These are phyloP conservation scores for Hydriomena furcata DNA, from an alignment of 2,888 invertebrate species.

Conservation along the genomic window DNA sequence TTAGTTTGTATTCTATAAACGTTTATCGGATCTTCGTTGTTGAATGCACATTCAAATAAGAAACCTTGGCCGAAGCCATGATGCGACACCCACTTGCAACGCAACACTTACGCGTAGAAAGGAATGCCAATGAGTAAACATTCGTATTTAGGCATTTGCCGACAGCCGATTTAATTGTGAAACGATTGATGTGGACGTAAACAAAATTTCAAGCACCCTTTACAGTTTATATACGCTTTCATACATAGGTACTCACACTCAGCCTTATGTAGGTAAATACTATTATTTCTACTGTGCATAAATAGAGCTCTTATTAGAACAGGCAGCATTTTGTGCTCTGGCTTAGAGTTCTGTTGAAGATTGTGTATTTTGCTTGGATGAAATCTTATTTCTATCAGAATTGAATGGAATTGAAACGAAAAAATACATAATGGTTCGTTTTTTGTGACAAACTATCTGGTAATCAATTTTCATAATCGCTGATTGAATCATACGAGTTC, in stretches of 20 bases:
- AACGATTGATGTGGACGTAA: constrained; percentile 31
- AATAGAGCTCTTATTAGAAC: no score
- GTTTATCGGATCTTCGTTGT: constrained; percentile 26
- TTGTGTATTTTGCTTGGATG: no score
- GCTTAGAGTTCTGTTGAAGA: no score
- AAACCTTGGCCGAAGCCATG: constrained; percentile 53
- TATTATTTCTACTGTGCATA: no score
- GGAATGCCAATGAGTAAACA: constrained; percentile 50
- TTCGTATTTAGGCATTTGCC: constrained; percentile 35
- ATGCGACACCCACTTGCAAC: constrained; percentile 56
- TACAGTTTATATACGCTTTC: constrained; percentile 4
- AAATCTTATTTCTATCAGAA: no score
- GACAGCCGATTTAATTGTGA: constrained; percentile 30
- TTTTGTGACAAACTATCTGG: no score
- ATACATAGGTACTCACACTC: not conserved
- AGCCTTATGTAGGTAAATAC: not conserved
- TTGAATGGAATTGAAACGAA: no score
- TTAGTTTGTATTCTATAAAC: constrained; percentile 24
- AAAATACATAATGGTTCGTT: no score
- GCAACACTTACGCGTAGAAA: constrained; percentile 45
- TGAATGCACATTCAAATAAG: constrained; percentile 28
- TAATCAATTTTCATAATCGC: no score
- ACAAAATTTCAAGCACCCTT: constrained; percentile 30
- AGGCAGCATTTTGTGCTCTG: no score
- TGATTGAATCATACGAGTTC: no score